Conservation (phyloP, 2,113 vertebrate species). For the Nothobranchius kuhntae region DNA sequence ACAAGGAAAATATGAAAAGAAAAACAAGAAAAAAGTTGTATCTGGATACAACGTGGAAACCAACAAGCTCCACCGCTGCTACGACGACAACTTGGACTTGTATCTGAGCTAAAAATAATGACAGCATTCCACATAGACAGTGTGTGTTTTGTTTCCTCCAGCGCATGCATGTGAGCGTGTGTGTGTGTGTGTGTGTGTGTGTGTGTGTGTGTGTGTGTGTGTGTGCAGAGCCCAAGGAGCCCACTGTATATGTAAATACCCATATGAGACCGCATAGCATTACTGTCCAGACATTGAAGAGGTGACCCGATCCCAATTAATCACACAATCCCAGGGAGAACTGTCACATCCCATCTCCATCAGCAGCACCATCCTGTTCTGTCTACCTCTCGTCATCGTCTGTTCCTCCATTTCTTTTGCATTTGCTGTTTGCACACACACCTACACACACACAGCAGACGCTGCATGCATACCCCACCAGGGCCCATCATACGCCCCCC, state of each 20-base stretch:
- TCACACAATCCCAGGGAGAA: conserved; percentile 89
- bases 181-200: conserved; percentile 21
- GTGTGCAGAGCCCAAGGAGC: conserved; percentile 57
- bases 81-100: conserved; percentile 74
- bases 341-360: conserved; percentile 90
- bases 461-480: conserved; percentile 27
- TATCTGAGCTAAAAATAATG: conserved; percentile 75
- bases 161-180: conserved; percentile 11
- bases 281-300: conserved; percentile 84
- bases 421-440: conserved; percentile 20
- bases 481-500: conserved; percentile 18
- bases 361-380: conserved; percentile 76
- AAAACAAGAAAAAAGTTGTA: conserved; percentile 75
- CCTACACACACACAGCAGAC: conserved; percentile 30
- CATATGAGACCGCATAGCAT: conserved; percentile 84
- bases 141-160: conserved; percentile 58
- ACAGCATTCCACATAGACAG: conserved; percentile 64
- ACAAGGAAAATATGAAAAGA: conserved; percentile 78
- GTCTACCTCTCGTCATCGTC: conserved; percentile 67
- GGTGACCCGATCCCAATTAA: conserved; percentile 96
- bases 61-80: conserved; percentile 76
- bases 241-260: conserved; percentile 84
- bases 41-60: conserved; percentile 77
- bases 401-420: conserved; percentile 63
- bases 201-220: not conserved